Percentiles rank a stretch among this genome's conserved stretches.
Conservation (phyloP, 2,888 invertebrate genomes). For the Dolichomitus sp. region DNA sequence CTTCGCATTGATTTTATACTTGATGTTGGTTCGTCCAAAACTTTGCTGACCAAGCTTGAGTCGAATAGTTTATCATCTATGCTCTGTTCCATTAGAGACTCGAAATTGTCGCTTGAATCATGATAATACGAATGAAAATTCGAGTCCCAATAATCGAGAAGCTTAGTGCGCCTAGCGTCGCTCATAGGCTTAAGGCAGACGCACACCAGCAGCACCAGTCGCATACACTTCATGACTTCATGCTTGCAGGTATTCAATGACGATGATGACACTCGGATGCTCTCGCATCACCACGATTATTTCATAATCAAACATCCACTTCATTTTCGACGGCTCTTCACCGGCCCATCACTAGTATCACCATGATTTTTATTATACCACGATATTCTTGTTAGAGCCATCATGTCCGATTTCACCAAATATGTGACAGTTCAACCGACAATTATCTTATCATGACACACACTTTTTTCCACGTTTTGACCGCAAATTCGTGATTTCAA, state of each 20-base stretch:
- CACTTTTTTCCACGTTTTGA: neutral
- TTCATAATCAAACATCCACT: neutral
- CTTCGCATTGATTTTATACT: slow-evolving; percentile 5
- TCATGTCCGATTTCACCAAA: neutral
- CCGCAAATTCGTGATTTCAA: too few relatives aligned
- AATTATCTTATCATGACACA: neutral
- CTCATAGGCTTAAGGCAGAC: slow-evolving; percentile 71
- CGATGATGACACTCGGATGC: slow-evolving; percentile 50
- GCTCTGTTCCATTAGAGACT: neutral
- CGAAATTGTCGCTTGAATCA: slow-evolving; percentile 6
- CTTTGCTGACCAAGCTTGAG: slow-evolving; percentile 13
- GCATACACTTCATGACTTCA: slow-evolving; percentile 81
- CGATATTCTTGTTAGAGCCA: slow-evolving; percentile 3
- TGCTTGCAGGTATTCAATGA: slow-evolving; percentile 55
- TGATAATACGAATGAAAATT: slow-evolving; percentile 40
- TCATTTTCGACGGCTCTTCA: neutral
- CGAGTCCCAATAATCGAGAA: slow-evolving; percentile 47
- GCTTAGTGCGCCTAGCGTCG: slow-evolving; percentile 63
- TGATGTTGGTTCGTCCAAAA: neutral
- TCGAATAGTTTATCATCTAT: neutral
- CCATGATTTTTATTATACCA: neutral
- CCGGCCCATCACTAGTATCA: neutral
- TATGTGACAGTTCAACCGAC: neutral
- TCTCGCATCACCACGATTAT: neutral
- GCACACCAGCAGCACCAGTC: slow-evolving; percentile 73